Percentiles rank a stretch among this genome's conserved stretches.
Evolutionary conservation across 2,888 invertebrate species (phyloP).

Genomic region (Agonum fuliginosum): DNA sequence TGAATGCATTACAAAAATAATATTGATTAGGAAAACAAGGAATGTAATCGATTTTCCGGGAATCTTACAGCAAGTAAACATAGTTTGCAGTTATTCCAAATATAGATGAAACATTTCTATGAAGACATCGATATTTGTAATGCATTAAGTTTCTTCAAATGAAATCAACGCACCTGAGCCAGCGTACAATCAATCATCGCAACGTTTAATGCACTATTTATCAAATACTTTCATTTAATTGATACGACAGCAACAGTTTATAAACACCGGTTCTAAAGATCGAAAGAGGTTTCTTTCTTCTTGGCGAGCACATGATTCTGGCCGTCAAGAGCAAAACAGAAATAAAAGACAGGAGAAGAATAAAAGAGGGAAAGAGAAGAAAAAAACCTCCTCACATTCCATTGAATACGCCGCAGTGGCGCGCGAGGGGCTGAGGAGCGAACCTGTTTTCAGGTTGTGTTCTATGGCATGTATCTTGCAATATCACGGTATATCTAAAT

Average conservation of each 20-base stretch:
- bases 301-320: constrained; percentile 31
- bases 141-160: constrained; percentile 6
- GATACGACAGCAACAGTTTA: constrained; percentile 58
- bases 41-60: constrained; percentile 11
- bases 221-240: constrained; percentile 58
- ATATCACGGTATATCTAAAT: constrained; percentile 60
- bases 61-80: background rate
- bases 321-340: constrained; percentile 44
- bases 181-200: constrained; percentile 42
- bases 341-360: constrained; percentile 50
- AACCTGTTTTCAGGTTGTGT: constrained; percentile 46
- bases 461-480: constrained; percentile 54
- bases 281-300: constrained; percentile 38
- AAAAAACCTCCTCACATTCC: constrained; percentile 55
- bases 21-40: constrained; percentile 4
- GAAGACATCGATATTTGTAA: background rate
- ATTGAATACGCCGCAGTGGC: constrained; percentile 48
- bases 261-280: constrained; percentile 24
- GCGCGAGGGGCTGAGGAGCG: constrained; percentile 7
- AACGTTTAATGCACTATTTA: constrained; percentile 54
- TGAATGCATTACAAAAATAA: constrained; percentile 20
- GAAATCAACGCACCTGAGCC: constrained; percentile 47
- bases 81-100: background rate
- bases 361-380: constrained; percentile 41
- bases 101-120: background rate